Evolutionary conservation across 1,140 invertebrate species (phyloP).

Genomic region (Cydia strobilella): DNA sequence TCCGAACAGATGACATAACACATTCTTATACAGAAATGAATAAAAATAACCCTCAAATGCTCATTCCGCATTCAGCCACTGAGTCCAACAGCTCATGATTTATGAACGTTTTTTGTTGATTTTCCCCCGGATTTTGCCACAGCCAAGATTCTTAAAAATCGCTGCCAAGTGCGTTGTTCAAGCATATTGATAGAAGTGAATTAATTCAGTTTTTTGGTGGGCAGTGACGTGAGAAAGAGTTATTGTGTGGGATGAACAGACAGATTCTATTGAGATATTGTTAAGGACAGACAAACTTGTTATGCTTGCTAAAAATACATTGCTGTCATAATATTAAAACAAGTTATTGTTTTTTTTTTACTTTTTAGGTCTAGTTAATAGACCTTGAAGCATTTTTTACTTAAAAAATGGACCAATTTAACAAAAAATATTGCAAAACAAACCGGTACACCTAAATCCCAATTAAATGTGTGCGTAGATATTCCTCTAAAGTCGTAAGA

Average conservation of each 20-base stretch:
- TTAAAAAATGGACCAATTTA: no score
- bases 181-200: constrained; percentile 59
- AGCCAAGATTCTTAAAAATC: constrained; percentile 51
- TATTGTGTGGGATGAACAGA: constrained; percentile 24
- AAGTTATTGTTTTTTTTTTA: neutral
- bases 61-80: constrained; percentile 61
- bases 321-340: neutral
- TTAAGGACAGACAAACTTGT: neutral
- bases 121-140: constrained; percentile 43
- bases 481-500: neutral
- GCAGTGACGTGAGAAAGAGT: constrained; percentile 30
- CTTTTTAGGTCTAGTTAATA: no score
- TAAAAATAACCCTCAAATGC: constrained; percentile 54
- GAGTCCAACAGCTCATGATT: constrained; percentile 64
- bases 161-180: constrained; percentile 48
- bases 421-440: no score
- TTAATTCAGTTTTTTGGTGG: constrained; percentile 43
- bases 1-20: constrained; percentile 12
- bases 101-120: constrained; percentile 62
- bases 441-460: no score
- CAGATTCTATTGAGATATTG: constrained; percentile 20
- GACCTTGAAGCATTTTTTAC: no score
- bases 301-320: neutral
- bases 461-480: no score
- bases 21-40: constrained; percentile 2